phyloP scores from a whole-genome alignment of 2,888 invertebrate genomes.

The Tinea trinotella region DNA sequence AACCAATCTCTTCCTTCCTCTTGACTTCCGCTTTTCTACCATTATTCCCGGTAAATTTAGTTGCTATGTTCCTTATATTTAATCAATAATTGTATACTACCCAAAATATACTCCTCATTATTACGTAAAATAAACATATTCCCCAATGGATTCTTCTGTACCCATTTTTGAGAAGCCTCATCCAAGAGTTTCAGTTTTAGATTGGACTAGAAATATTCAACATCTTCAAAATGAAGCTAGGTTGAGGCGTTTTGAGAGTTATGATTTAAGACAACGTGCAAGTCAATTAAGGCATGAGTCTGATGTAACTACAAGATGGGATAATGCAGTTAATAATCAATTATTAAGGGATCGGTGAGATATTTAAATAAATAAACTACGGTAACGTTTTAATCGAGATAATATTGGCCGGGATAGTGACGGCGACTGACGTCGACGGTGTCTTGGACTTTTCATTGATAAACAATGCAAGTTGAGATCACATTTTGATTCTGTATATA shows the following conservation, averaged over 20 bases:
- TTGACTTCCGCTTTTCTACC: too few relatives aligned
- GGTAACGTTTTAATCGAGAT: too few relatives aligned
- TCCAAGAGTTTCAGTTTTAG: constrained; percentile 76
- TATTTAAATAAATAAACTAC: too few relatives aligned
- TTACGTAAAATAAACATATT: constrained; percentile 1
- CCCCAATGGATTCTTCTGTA: constrained; percentile 55
- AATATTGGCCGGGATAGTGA: too few relatives aligned
- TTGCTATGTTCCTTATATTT: neutral
- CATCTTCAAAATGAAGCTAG: constrained; percentile 80
- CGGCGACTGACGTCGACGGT: too few relatives aligned
- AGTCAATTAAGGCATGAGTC: constrained; percentile 83
- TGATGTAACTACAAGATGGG: constrained; percentile 81
- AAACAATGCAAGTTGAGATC: too few relatives aligned
- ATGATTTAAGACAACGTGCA: constrained; percentile 78
- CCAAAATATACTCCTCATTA: neutral
- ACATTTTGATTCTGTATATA: too few relatives aligned
- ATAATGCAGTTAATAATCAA: constrained; percentile 81
- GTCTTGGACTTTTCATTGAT: too few relatives aligned
- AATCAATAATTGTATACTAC: neutral
- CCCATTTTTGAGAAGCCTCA: constrained; percentile 77
- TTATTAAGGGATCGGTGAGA: constrained; percentile 77
- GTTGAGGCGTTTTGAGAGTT: constrained; percentile 76
- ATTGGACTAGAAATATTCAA: constrained; percentile 84
- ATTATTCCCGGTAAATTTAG: neutral
- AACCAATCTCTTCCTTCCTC: too few relatives aligned